Base-by-base conservation (phyloP, 2,888 invertebrate genomes). In the Lepidonotus clava region DNA sequence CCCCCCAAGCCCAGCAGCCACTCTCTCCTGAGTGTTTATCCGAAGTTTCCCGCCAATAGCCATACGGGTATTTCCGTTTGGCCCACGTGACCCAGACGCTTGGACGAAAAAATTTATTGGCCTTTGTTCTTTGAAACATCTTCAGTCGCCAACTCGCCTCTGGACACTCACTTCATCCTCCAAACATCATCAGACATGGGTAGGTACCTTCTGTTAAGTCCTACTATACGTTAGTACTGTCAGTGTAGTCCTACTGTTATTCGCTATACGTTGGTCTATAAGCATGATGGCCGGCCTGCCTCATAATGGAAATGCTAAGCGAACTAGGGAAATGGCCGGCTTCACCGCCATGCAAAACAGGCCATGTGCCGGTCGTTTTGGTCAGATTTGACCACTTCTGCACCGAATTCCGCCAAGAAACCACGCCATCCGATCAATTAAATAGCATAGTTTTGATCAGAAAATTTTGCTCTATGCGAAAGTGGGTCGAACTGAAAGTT, bases 91-190 rank as follows among this genome's bases (percentile, higher is more conserved):
- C 80, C 80, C 41, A 51, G 80, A 8, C 24, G 80, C 80, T 80
- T 80, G 46, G 80, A 24, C 80, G 41, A 24, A 80, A 80, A 80
- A 80, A 80, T 80, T 80, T 80, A 80, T 80, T 80, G 80, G 80
- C 80, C 80, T 80, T 80, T 80, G 80, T 80, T 80, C 80, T 80
- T 80, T 41, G 46, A 80, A 80, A 80, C 46, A 80, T 80, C 80
- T 80, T 46, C 80, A 80, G 80, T 80, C 80, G 46, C 51, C 2
- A 28, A 80, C 80, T 80, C 28, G 80, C 46, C 80, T 80, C 80
- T 80, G 80, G 80, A 46, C 80, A 46, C 41, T 24, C 46, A 18
- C 1, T 32, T 24, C 46, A 24, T 24, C 21, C 51, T 80, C 80
- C 21, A 32, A 51, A 80, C 41, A 80, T 28, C 51, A 80, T 4